Conservation (phyloP, 2,888 invertebrate species). For the Dendrolimus pini region DNA sequence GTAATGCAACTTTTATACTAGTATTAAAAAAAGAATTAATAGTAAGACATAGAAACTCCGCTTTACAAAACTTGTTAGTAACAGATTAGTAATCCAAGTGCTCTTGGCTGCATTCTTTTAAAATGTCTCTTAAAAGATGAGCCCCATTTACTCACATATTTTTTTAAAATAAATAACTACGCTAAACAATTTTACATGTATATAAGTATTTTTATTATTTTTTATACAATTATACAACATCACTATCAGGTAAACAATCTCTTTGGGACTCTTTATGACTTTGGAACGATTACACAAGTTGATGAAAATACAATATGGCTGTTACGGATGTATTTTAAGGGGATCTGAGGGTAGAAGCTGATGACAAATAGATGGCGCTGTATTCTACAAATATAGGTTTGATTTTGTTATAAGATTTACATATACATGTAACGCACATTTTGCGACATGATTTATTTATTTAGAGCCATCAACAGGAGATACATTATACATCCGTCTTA, state of each 20-base stretch:
- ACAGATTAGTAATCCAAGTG: constrained; percentile 47
- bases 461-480: too few species aligned
- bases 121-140: constrained; percentile 70
- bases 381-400: too few species aligned
- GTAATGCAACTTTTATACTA: too few species aligned
- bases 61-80: constrained; percentile 44
- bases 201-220: constrained; percentile 66
- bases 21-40: too few species aligned
- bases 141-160: constrained; percentile 43
- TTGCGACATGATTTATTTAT: not conserved
- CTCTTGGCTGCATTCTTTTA: constrained; percentile 55
- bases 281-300: constrained; percentile 51
- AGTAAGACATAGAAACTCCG: constrained; percentile 4
- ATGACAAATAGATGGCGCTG: too few species aligned
- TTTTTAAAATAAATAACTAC: constrained; percentile 68
- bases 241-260: constrained; percentile 64
- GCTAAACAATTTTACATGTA: constrained; percentile 70
- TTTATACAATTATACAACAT: constrained; percentile 74
- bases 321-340: constrained; percentile 8
- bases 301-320: constrained; percentile 15
- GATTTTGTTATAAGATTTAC: too few species aligned
- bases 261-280: constrained; percentile 71
- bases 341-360: constrained; percentile 7
- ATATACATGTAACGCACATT: too few species aligned
- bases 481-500: too few species aligned